Evolutionary conservation across 2,888 invertebrate species (phyloP), one percentile per base, ranked within the genome.

Genomic region (Cosmorhoe ocellata): DNA sequence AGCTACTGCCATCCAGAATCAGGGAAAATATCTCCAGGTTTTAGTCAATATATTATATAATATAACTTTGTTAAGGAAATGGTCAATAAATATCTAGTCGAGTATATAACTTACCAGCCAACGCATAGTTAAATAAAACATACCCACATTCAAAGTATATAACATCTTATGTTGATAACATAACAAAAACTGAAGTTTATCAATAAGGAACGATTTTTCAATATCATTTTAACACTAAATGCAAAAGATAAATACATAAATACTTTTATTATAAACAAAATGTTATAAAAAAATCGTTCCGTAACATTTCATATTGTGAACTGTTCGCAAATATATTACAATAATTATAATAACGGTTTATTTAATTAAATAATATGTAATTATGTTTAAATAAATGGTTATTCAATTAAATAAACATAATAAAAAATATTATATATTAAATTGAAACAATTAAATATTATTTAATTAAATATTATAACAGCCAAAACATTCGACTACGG

Each of bases 381-480:
- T n/a, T n/a, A n/a, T n/a, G n/a, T n/a, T n/a, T n/a, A n/a, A n/a
- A n/a, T n/a, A n/a, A n/a, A n/a, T n/a, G n/a, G n/a, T n/a, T n/a
- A n/a, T n/a, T n/a, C n/a, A n/a, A n/a, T n/a, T n/a, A n/a, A n/a
- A n/a, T n/a, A n/a, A n/a, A n/a, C n/a, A n/a, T n/a, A n/a, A n/a
- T n/a, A n/a, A n/a, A n/a, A n/a, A n/a, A n/a, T n/a, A n/a, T n/a
- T n/a, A n/a, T n/a, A n/a, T n/a, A n/a, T n/a, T n/a, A n/a, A n/a
- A n/a, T n/a, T n/a, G n/a, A n/a, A n/a, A n/a, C n/a, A n/a, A n/a
- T n/a, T n/a, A n/a, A n/a, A n/a, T n/a, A n/a, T n/a, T n/a, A 11
- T 30, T 10, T 1, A 1, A 30, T 30, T 11, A 11, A 50, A 41
- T 10, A 45, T 36, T 39, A n/a, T 57, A 63, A 60, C 57, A 57